Conservation (phyloP, 2,113 vertebrate genomes). For the Pangasianodon gigas region DNA sequence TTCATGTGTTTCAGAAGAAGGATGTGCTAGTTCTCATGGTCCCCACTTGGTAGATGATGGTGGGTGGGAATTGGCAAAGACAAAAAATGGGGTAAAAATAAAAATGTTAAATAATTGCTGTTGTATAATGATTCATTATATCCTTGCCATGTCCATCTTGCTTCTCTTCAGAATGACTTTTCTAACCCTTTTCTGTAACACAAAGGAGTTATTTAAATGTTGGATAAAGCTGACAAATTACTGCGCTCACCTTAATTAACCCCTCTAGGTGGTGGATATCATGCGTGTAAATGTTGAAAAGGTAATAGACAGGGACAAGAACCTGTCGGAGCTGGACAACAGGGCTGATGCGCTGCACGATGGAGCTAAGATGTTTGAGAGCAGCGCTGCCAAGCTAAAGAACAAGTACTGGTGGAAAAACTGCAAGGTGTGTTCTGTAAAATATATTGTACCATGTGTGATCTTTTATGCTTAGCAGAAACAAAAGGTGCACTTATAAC, state of each 20-base stretch:
- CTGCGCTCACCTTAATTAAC: not conserved
- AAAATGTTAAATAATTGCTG: too few species aligned
- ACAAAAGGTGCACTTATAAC: not conserved
- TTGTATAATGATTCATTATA: not conserved
- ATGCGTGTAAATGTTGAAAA: conserved; percentile 92
- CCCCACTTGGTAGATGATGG: too few species aligned
- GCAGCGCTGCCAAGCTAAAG: conserved; percentile 87
- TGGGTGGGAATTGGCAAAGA: too few species aligned
- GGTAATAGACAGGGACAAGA: conserved; percentile 86
- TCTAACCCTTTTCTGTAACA: too few species aligned
- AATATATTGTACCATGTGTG: not conserved
- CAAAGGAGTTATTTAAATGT: not conserved
- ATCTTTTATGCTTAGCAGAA: not conserved
- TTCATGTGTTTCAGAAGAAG: too few species aligned
- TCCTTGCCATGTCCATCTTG: not conserved
- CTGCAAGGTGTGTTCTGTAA: conserved; percentile 77
- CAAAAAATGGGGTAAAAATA: too few species aligned
- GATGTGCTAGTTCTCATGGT: too few species aligned
- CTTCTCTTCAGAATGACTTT: not conserved
- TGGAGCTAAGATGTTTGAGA: conserved; percentile 84
- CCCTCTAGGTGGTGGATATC: conserved; percentile 87
- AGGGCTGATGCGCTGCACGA: conserved; percentile 76
- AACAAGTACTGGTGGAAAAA: conserved; percentile 98
- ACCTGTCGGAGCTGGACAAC: conserved; percentile 84
- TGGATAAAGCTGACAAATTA: not conserved